A percentile compares a stretch with the other conserved stretches of the same genome.
These are phyloP conservation scores for Haemorhous mexicanus DNA, from an alignment of 2,113 vertebrate species.

Conservation along the genomic window DNA sequence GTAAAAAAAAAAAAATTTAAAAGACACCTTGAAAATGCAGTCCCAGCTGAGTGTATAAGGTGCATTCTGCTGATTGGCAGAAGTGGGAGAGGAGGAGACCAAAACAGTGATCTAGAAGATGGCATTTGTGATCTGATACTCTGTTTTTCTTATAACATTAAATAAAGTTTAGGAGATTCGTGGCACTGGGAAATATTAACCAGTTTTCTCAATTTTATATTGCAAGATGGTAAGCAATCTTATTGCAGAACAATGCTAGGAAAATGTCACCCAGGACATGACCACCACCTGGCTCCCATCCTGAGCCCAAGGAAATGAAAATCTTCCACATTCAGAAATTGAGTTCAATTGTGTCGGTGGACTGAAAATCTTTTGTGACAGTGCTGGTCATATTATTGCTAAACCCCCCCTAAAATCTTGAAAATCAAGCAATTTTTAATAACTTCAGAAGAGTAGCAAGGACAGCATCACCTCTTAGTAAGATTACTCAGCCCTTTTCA, in stretches of 20 bases:
- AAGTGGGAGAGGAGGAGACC: not conserved
- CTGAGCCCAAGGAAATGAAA: not conserved
- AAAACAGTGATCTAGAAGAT: not conserved
- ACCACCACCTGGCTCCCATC: not conserved
- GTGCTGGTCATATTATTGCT: not conserved
- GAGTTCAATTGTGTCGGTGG: not conserved
- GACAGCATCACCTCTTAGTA: not conserved
- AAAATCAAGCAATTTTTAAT: not conserved
- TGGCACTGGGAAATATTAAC: not conserved
- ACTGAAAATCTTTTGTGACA: not conserved
- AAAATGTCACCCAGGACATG: not conserved
- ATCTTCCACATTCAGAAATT: not conserved
- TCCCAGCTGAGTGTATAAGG: not conserved
- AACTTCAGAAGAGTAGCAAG: not conserved
- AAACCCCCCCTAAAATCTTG: not conserved
- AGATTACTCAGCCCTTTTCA: not conserved
- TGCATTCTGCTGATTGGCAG: not conserved
- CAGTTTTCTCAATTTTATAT: not conserved
- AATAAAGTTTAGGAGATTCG: not conserved
- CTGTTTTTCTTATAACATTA: not conserved
- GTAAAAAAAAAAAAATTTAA: not conserved
- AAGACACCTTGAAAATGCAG: not conserved
- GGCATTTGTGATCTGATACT: not conserved
- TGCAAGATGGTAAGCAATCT: not conserved
- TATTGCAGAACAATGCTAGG: not conserved